Evolutionary conservation across 2,888 invertebrate genomes (phyloP), one percentile per base, ranked within the genome.

Genomic region (Cantharis lateralis): DNA sequence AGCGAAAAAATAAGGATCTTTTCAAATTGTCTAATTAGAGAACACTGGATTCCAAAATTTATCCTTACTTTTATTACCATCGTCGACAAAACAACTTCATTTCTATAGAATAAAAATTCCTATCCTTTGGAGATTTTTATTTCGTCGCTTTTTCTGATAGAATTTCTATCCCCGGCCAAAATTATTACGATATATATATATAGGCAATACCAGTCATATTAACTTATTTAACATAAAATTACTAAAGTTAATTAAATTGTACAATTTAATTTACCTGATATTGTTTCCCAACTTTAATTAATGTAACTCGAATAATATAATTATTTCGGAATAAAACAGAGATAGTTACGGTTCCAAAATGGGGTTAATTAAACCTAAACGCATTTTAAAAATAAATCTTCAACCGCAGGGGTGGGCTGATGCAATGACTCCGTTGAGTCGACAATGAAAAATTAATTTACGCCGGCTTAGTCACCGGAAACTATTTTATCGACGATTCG

Each of bases 1-100:
- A 74, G 72, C 71, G 78, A 78, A 80, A 77, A 77, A 73, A 78
- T 80, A 80, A 80, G 79, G 78, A 76, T 78, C 72, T 72, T 78
- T 78, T 63, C 48, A 66, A 75, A 78, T 78, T 75, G 74, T 78
- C 79, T 80, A 80, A 80, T 80, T 80, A 80, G 76, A 75, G 79
- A 77, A 77, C 72, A 75, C 74, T 72, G 68, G 71, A 61, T 72
- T 48, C 48, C 48, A 48, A 48, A 48, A 13, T 48, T 48, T 66
- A 20, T 61, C 18, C 24, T 66, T 66, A 66, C 18, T 66, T 66
- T 66, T 66, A 66, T 66, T 66, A 66, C 64, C 24, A 66, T 66
- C 64, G 18, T 66, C 24, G 64, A 24, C 64, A 66, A 66, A 66
- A 66, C 64, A 66, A 66, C 24, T 66, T 18, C 20, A 66, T 66